These are phyloP conservation scores for Myiotriccus ornatus DNA, from an alignment of 2,797 vertebrate genomes.

Conservation along the genomic window DNA sequence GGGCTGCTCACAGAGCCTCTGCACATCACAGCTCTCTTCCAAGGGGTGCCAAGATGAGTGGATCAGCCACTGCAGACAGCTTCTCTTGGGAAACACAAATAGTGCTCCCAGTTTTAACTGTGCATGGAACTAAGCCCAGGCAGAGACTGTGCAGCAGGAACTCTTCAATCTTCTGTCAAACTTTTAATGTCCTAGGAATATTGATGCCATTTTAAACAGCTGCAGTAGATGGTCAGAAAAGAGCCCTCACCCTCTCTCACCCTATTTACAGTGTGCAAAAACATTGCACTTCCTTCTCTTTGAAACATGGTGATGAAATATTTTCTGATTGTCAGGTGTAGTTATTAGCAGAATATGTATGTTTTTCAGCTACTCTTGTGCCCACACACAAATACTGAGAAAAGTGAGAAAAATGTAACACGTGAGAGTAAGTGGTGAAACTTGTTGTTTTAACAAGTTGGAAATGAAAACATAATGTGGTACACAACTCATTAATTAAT, in stretches of 20 bases:
- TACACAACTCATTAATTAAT: slow-evolving; percentile 40
- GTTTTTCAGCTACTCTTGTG: neutral
- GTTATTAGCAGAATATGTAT: neutral
- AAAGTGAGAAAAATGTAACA: neutral
- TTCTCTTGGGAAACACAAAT: neutral
- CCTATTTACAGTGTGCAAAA: neutral
- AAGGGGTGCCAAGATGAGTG: neutral
- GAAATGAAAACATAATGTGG: slow-evolving; percentile 40
- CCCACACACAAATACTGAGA: neutral
- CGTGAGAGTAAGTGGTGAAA: slow-evolving; percentile 1
- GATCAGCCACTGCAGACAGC: neutral
- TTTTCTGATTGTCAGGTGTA: neutral
- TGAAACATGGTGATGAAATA: neutral
- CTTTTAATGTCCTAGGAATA: neutral
- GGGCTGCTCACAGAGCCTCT: neutral
- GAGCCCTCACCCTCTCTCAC: neutral
- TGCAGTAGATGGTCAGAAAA: neutral
- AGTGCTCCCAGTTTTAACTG: neutral
- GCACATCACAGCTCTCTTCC: neutral
- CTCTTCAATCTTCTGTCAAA: neutral
- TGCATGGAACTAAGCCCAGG: neutral
- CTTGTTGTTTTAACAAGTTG: slow-evolving; percentile 35
- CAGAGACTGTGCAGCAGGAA: neutral
- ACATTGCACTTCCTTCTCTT: neutral
- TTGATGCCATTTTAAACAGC: neutral